phyloP scores from a whole-genome alignment of 1,140 invertebrate genomes.

The Drosophila watanabei region DNA sequence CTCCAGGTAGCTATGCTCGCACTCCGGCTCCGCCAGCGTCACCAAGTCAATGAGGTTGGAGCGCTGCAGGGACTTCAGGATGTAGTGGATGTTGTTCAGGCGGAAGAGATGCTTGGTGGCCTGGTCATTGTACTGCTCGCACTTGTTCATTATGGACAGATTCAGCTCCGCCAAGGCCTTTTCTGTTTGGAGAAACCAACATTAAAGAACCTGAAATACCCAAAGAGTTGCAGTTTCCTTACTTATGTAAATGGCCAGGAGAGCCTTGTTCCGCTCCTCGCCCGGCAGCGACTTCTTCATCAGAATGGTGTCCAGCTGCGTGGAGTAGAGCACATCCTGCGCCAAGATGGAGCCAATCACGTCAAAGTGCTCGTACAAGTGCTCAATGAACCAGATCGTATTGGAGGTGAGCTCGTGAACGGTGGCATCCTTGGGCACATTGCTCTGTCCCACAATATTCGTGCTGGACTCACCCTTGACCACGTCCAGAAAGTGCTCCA shows the following conservation, averaged over 20 bases:
- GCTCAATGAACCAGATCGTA: slow-evolving; percentile 95
- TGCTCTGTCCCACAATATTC: slow-evolving; percentile 87
- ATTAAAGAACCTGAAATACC: not conserved
- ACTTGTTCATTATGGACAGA: slow-evolving; percentile 93
- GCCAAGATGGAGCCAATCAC: slow-evolving; percentile 89
- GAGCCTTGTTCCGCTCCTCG: slow-evolving; percentile 87
- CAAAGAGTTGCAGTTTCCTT: slow-evolving; percentile 53
- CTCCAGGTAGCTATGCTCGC: slow-evolving; percentile 93
- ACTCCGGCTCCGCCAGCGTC: slow-evolving; percentile 92
- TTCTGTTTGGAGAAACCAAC: slow-evolving; percentile 87
- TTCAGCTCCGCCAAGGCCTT: slow-evolving; percentile 95
- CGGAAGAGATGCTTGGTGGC: slow-evolving; percentile 94
- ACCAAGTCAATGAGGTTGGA: slow-evolving; percentile 94
- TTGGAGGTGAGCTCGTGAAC: slow-evolving; percentile 98
- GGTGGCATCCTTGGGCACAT: slow-evolving; percentile 95
- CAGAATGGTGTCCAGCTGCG: slow-evolving; percentile 84
- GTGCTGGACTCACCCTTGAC: slow-evolving; percentile 94
- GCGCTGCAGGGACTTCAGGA: slow-evolving; percentile 94
- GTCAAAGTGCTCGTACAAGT: slow-evolving; percentile 92
- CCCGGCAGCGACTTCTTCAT: slow-evolving; percentile 86
- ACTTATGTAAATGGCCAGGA: slow-evolving; percentile 93
- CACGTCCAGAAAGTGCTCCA: slow-evolving; percentile 97
- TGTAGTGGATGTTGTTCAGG: slow-evolving; percentile 95
- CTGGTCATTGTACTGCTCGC: slow-evolving; percentile 93
- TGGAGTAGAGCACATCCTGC: slow-evolving; percentile 88